A percentile compares a stretch with the other conserved stretches of the same genome.
Conservation (phyloP, 2,888 invertebrate genomes). For the Caenorhabditis wallacei region DNA sequence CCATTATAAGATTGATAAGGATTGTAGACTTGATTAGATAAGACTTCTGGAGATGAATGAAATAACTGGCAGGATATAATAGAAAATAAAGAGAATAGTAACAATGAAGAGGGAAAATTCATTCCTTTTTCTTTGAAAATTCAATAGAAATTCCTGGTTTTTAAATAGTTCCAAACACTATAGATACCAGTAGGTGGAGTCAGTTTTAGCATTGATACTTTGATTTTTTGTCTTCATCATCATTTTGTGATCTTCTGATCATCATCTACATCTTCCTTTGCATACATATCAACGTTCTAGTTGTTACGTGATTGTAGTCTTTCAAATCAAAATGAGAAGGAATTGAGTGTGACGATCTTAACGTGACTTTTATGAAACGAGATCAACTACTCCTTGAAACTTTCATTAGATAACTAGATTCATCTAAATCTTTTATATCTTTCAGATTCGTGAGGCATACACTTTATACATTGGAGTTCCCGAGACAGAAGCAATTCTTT, state of each 20-base stretch:
- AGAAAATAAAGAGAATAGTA: background rate
- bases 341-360: conserved; percentile 8
- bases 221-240: background rate
- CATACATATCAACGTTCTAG: background rate
- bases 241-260: conserved; percentile 12
- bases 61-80: conserved; percentile 20
- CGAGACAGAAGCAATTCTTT: conserved; percentile 97
- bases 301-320: conserved; percentile 25
- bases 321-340: background rate
- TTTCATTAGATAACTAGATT: no score
- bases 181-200: conserved; percentile 9
- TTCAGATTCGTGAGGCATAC: conserved; percentile 88
- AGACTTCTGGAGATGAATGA: conserved; percentile 42
- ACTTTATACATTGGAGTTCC: conserved; percentile 95
- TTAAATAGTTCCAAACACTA: background rate
- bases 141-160: background rate
- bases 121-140: background rate
- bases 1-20: conserved; percentile 31
- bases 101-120: background rate
- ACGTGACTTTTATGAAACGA: conserved; percentile 4
- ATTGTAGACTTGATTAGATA: conserved; percentile 57
- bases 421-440: background rate
- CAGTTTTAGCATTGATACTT: background rate
- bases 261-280: background rate
- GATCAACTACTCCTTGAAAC: background rate